Conservation (phyloP, 1,140 invertebrate species). For the Ericerus pela region DNA sequence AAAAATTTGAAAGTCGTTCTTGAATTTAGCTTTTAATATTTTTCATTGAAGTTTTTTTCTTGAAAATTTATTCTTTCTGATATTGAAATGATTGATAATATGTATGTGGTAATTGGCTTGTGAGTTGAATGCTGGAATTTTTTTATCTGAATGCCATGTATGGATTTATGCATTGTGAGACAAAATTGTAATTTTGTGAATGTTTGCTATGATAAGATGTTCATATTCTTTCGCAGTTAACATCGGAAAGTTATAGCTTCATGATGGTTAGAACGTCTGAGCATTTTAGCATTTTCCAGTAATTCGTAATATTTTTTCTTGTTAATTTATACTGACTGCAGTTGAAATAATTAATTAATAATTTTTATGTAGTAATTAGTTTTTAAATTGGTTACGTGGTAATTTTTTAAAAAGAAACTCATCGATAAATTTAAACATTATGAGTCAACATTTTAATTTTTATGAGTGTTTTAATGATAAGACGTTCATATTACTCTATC, state of each 20-base stretch:
- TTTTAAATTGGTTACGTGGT: too few species aligned
- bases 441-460: slow-evolving; percentile 14
- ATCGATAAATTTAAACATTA: not conserved
- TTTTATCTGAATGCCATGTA: too few species aligned
- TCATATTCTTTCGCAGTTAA: slow-evolving; percentile 16
- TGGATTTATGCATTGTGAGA: too few species aligned
- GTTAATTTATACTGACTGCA: too few species aligned
- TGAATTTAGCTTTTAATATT: not conserved
- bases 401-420: not conserved
- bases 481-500: not conserved
- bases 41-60: not conserved
- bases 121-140: not conserved
- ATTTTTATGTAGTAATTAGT: too few species aligned
- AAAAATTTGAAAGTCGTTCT: not conserved
- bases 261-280: too few species aligned
- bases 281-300: too few species aligned
- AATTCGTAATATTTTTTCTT: too few species aligned
- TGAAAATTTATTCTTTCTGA: too few species aligned
- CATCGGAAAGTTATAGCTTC: slow-evolving; percentile 11
- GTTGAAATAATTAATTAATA: too few species aligned
- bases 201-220: slow-evolving; percentile 11
- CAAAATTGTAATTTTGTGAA: not conserved
- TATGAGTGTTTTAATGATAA: not conserved
- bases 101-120: not conserved
- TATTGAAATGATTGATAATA: too few species aligned